Conservation (phyloP, 2,888 invertebrate species). For the Pharmacophagus antenor region DNA sequence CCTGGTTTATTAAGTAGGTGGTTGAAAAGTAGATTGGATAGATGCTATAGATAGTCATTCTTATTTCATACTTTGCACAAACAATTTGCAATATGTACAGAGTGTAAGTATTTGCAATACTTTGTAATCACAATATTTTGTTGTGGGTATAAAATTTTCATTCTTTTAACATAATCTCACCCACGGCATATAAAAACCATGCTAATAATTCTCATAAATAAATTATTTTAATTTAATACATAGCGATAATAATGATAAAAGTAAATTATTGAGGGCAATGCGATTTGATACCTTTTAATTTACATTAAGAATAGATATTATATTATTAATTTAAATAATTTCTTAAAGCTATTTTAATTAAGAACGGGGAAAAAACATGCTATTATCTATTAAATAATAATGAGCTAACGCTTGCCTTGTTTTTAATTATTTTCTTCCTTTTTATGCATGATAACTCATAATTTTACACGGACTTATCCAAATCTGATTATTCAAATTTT, state of each 20-base stretch:
- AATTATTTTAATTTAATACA: neutral
- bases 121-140: neutral
- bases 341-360: too few relatives aligned
- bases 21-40: constrained; percentile 6
- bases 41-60: constrained; percentile 7
- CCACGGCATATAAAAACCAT: too few relatives aligned
- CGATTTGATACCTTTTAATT: neutral
- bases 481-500: too few relatives aligned
- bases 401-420: too few relatives aligned
- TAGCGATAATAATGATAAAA: neutral
- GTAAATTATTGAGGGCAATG: neutral
- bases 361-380: too few relatives aligned
- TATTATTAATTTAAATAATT: too few relatives aligned
- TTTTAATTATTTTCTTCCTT: too few relatives aligned
- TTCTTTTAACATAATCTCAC: neutral
- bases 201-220: neutral
- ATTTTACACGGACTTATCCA: too few relatives aligned
- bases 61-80: constrained; percentile 4
- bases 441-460: too few relatives aligned
- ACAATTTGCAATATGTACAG: neutral
- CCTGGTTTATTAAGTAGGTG: constrained; percentile 18
- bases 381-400: too few relatives aligned
- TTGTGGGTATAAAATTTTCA: neutral
- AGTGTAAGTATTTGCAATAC: neutral
- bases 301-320: too few relatives aligned